phyloP scores from a whole-genome alignment of 2,113 vertebrate genomes.

The Halichoeres trimaculatus region DNA sequence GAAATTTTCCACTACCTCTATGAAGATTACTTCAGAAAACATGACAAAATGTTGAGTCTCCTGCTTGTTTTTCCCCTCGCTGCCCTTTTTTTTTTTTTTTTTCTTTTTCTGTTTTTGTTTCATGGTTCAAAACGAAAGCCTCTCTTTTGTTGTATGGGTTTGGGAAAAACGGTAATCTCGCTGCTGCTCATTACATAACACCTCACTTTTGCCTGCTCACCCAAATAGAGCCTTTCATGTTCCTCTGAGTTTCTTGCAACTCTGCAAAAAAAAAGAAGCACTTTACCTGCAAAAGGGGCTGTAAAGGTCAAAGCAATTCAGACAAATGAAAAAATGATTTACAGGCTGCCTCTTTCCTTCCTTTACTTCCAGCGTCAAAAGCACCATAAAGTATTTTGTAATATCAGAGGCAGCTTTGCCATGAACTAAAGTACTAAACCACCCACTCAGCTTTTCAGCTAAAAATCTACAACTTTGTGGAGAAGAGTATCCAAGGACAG shows the following conservation, averaged over 20 bases:
- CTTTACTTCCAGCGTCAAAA: neutral
- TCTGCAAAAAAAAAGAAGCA: constrained; percentile 40
- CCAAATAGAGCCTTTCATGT: constrained; percentile 30
- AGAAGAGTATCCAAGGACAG: constrained; percentile 3
- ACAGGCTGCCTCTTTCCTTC: neutral
- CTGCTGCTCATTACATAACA: constrained; percentile 35
- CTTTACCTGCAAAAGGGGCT: constrained; percentile 27
- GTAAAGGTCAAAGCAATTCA: constrained; percentile 41
- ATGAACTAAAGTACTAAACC: neutral
- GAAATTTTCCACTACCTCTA: neutral
- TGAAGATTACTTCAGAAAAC: constrained; percentile 10
- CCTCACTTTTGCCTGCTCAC: constrained; percentile 15
- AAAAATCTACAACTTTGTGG: neutral
- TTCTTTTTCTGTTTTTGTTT: neutral
- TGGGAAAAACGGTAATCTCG: neutral
- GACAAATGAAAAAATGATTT: constrained; percentile 23
- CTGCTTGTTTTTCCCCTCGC: no score
- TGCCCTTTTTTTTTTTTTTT: neutral
- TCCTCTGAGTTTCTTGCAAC: constrained; percentile 26
- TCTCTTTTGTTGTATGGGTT: neutral
- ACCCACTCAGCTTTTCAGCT: neutral
- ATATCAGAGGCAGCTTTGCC: neutral
- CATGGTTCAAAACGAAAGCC: neutral
- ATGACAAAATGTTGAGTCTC: neutral
- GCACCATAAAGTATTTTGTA: neutral